Percentiles rank a stretch among this genome's conserved stretches.
These are phyloP conservation scores for Cossypha heuglini DNA, from an alignment of 2,797 vertebrate species.

Conservation along the genomic window DNA sequence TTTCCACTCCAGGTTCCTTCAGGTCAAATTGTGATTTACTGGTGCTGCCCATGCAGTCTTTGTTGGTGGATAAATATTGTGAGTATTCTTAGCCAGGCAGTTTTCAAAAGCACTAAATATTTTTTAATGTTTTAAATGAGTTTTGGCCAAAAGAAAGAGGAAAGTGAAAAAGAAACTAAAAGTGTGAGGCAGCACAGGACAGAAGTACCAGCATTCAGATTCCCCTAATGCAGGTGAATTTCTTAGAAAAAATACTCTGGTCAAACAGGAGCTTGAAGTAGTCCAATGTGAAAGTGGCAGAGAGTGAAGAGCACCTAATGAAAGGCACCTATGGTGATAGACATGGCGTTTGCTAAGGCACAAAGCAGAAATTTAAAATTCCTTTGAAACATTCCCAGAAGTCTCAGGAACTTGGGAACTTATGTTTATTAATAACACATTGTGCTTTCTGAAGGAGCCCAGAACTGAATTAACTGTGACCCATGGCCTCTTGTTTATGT, in stretches of 20 bases:
- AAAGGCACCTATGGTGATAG: background rate
- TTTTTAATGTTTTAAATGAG: background rate
- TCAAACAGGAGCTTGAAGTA: background rate
- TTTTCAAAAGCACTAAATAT: background rate
- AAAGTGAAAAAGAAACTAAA: background rate
- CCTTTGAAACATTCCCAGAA: background rate
- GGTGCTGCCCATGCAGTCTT: background rate
- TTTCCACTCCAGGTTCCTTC: background rate
- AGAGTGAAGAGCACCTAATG: background rate
- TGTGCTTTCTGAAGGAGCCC: background rate
- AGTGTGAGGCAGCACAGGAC: background rate
- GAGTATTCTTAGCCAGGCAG: background rate
- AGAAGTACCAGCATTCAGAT: background rate
- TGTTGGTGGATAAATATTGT: slow-evolving; percentile 40
- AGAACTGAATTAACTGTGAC: background rate
- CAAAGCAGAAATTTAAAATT: background rate
- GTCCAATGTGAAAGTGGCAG: background rate
- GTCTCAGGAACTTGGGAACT: background rate
- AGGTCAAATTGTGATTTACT: background rate
- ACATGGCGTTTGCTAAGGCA: background rate
- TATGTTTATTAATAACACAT: background rate
- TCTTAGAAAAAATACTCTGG: background rate
- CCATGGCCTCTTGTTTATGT: background rate
- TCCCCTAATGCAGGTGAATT: background rate
- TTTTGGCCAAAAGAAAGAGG: background rate